Base-by-base conservation (phyloP, 2,113 vertebrate species). In the Xenopus borealis region DNA sequence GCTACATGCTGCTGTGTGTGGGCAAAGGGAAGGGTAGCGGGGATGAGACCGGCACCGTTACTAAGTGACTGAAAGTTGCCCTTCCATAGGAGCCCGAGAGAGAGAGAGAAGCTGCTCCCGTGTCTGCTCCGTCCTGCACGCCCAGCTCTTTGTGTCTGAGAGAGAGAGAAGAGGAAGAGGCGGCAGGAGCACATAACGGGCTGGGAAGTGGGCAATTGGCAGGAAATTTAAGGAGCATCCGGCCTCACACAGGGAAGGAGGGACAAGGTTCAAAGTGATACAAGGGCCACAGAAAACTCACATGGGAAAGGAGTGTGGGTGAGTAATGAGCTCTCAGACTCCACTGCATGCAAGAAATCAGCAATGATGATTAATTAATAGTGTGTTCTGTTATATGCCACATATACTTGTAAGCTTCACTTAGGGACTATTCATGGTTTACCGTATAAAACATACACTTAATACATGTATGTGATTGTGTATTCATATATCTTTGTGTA, bases 161-260 rank as follows among this genome's bases (percentile, higher is more conserved):
- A 19, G 40, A 40, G 33, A 27, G 23, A 27, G 23, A 27, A 1
- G 23, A 40, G 33, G 33, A 40, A 40, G 23, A 40, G 33, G 33
- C 33, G 33, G 69, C 18, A 7, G 46, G 19, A 50, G 70, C 20
- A 68, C 12, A 50, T 64, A 69, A 61, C 64, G 63, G 69, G 70
- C 64, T n/a, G 63, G 79, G 13, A 80, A 84, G 83, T 77, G 87
- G 72, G 81, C 81, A 83, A 86, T 80, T 82, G 81, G 81, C 79
- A 85, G 85, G 87, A 88, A 85, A 85, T 85, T 82, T 83, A 78
- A 80, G n/a, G 83, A 85, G 86, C 81, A 86, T 86, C 87, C 87
- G 87, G 83, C 86, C 84, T 79, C 84, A 81, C 82, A 84, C 80
- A 82, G 52, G 75, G 45, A 72, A 2, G 47, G 73, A 70, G 68